Conservation (phyloP, 2,113 vertebrate species). For the Taxidea taxus region DNA sequence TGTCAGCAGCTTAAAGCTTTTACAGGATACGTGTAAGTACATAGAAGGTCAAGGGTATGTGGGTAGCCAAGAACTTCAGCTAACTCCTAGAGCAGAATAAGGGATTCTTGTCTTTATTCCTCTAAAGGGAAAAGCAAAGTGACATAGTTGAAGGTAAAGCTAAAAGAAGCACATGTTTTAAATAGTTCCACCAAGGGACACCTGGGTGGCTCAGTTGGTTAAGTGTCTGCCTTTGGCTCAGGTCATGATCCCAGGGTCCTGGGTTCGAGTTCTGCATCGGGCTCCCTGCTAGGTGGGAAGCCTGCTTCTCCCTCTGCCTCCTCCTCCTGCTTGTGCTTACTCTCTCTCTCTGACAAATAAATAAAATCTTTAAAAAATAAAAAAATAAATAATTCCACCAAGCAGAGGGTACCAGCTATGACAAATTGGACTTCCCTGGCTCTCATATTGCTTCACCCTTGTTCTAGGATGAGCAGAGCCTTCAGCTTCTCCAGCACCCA, state of each 20-base stretch:
- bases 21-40: too few species aligned
- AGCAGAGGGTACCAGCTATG: rapidly evolving
- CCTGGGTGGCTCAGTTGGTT: too few species aligned
- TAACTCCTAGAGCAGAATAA: rapidly evolving
- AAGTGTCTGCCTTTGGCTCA: too few species aligned
- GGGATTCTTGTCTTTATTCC: rapidly evolving
- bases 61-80: rapidly evolving
- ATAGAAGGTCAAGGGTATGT: rapidly evolving
- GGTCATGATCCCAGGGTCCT: too few species aligned
- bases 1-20: not conserved
- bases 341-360: too few species aligned
- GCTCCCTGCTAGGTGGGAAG: too few species aligned
- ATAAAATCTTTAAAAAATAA: too few species aligned
- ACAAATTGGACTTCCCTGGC: rapidly evolving
- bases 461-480: rapidly evolving
- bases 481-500: rapidly evolving
- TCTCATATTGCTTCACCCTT: rapidly evolving
- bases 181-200: too few species aligned
- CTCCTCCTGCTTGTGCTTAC: too few species aligned
- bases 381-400: too few species aligned
- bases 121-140: not conserved
- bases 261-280: rapidly evolving
- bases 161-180: not conserved
- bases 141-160: not conserved
- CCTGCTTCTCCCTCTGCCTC: too few species aligned